These are phyloP conservation scores for Hyles euphorbiae DNA, from an alignment of 1,140 invertebrate genomes.

Conservation along the genomic window DNA sequence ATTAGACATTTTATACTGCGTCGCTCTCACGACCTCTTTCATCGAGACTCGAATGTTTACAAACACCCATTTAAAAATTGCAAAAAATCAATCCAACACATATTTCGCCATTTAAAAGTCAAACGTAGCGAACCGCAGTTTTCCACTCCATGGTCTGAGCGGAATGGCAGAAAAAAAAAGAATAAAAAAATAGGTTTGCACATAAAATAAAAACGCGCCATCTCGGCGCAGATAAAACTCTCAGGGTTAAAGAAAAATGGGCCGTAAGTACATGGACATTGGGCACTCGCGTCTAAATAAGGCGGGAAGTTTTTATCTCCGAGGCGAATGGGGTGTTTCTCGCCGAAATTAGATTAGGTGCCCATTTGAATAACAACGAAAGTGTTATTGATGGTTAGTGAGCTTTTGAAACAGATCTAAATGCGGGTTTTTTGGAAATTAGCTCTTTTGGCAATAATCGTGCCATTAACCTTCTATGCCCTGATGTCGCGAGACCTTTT, in stretches of 20 bases:
- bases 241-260: slow-evolving; percentile 1
- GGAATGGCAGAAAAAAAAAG: neutral
- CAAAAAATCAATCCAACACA: too few species aligned
- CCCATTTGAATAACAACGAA: slow-evolving; percentile 28
- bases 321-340: neutral
- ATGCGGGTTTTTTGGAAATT: too few species aligned
- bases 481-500: too few species aligned
- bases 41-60: too few species aligned
- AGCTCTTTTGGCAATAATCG: too few species aligned
- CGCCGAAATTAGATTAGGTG: slow-evolving; percentile 22
- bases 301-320: neutral
- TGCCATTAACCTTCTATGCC: too few species aligned
- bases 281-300: slow-evolving; percentile 5
- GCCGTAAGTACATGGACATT: neutral
- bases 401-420: neutral
- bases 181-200: neutral
- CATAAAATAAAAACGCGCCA: slow-evolving; percentile 1
- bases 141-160: too few species aligned
- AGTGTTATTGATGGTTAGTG: neutral
- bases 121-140: too few species aligned
- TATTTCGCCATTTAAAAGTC: too few species aligned
- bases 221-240: slow-evolving; percentile 7
- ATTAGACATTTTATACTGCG: too few species aligned
- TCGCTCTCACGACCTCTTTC: too few species aligned
- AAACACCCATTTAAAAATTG: too few species aligned